phyloP scores from a whole-genome alignment of 1,140 invertebrate genomes.

The Pseudomyrmex cubaensis region DNA sequence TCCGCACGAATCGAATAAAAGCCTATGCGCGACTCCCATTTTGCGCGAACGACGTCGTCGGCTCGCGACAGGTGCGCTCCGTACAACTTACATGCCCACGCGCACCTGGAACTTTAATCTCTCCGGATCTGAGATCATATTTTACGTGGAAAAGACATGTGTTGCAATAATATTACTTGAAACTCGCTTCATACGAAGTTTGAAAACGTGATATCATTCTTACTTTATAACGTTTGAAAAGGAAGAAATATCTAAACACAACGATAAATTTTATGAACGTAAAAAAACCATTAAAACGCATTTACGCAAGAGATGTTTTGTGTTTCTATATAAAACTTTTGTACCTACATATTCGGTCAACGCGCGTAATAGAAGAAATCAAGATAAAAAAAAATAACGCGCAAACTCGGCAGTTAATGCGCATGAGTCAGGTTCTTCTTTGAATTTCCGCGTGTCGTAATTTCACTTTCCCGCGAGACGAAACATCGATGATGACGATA shows the following conservation, averaged over 20 bases:
- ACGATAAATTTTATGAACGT: no score
- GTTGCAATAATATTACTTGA: background rate
- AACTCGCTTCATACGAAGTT: no score
- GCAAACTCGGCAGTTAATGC: slow-evolving; percentile 4
- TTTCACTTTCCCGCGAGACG: slow-evolving; percentile 41
- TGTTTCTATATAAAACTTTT: background rate
- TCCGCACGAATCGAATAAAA: slow-evolving; percentile 14
- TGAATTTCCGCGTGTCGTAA: slow-evolving; percentile 28
- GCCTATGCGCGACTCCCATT: slow-evolving; percentile 14
- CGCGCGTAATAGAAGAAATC: background rate
- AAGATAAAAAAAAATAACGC: background rate
- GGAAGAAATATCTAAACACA: no score
- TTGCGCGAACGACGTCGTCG: slow-evolving; percentile 7
- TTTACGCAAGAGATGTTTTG: no score
- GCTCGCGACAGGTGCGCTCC: slow-evolving; percentile 34
- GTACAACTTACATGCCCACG: slow-evolving; percentile 9
- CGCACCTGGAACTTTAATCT: slow-evolving; percentile 29
- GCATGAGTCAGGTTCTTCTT: background rate
- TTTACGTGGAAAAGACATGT: background rate
- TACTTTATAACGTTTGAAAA: no score
- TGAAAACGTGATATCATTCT: no score
- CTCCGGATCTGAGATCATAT: background rate
- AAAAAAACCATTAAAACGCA: no score
- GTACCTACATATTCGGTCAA: background rate
- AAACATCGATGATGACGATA: slow-evolving; percentile 12